Evolutionary conservation across 2,797 vertebrate genomes (phyloP).

Genomic region (Taeniopygia guttata): DNA sequence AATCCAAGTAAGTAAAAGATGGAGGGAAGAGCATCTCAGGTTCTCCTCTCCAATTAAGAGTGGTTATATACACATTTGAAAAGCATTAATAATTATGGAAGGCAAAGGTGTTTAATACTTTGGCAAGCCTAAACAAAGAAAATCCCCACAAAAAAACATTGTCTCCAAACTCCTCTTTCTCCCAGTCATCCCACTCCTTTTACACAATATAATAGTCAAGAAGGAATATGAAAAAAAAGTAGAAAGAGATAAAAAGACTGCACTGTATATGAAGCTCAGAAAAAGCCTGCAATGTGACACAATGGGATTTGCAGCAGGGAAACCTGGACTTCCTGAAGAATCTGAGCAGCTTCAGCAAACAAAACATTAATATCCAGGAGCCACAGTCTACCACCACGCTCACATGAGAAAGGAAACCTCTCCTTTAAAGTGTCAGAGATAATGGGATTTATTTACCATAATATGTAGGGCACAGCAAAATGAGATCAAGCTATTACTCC

Average conservation of each 20-base stretch:
- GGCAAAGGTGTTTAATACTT: background rate
- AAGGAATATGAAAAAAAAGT: background rate
- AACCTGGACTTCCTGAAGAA: constrained; percentile 29
- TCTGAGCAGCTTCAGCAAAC: background rate
- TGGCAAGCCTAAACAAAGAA: background rate
- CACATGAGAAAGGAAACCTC: background rate
- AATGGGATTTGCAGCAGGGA: background rate
- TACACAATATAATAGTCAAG: background rate
- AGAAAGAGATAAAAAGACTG: background rate
- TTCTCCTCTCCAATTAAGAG: rapidly evolving
- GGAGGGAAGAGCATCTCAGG: background rate
- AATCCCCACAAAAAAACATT: background rate
- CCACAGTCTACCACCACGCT: background rate
- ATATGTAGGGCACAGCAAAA: background rate
- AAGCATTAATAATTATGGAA: background rate
- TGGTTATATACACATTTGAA: rapidly evolving
- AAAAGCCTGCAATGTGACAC: background rate
- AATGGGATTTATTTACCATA: background rate
- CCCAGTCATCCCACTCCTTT: background rate
- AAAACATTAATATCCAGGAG: background rate
- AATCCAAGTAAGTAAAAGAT: background rate
- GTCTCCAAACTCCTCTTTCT: background rate
- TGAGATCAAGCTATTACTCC: background rate
- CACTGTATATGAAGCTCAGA: background rate
- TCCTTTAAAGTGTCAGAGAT: background rate